Evolutionary conservation across 2,113 vertebrate species (phyloP).

Genomic region (Antennarius striatus): DNA sequence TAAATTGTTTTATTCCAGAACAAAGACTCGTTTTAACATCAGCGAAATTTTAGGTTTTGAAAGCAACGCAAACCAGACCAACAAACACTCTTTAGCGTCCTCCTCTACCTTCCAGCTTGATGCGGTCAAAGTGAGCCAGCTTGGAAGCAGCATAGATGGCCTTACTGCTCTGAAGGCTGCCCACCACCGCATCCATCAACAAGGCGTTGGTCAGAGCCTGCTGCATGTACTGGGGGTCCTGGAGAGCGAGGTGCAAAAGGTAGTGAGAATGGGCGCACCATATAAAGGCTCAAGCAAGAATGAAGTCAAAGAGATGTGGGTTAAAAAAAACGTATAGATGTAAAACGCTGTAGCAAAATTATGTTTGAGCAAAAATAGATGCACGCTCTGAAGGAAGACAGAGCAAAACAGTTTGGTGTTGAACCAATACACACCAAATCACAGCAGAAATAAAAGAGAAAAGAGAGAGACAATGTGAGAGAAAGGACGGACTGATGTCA

Average conservation of each 20-base stretch:
- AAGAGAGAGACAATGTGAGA: background rate
- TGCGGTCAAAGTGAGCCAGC: conserved; percentile 90
- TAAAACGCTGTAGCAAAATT: too few relatives aligned
- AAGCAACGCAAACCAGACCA: background rate
- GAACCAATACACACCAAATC: background rate
- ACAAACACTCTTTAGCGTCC: background rate
- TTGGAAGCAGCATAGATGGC: conserved; percentile 92
- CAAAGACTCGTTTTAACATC: background rate
- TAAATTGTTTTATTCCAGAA: background rate
- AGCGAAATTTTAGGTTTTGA: background rate
- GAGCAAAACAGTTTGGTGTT: too few relatives aligned
- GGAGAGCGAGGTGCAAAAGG: background rate
- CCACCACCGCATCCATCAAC: conserved; percentile 95
- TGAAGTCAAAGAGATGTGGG: too few relatives aligned
- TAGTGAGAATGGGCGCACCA: background rate
- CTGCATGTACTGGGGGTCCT: conserved; percentile 97
- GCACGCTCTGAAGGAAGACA: too few relatives aligned
- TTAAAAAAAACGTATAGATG: too few relatives aligned
- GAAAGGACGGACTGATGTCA: background rate
- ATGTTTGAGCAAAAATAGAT: too few relatives aligned
- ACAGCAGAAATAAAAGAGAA: background rate
- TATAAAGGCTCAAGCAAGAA: background rate
- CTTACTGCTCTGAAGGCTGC: conserved; percentile 87
- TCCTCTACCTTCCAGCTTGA: conserved; percentile 87
- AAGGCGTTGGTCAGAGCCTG: conserved; percentile 93